Percentiles rank a stretch among this genome's conserved stretches.
Evolutionary conservation across 92 coral and sea anemone species (phyloP).

Genomic region (Palythoa grandis): DNA sequence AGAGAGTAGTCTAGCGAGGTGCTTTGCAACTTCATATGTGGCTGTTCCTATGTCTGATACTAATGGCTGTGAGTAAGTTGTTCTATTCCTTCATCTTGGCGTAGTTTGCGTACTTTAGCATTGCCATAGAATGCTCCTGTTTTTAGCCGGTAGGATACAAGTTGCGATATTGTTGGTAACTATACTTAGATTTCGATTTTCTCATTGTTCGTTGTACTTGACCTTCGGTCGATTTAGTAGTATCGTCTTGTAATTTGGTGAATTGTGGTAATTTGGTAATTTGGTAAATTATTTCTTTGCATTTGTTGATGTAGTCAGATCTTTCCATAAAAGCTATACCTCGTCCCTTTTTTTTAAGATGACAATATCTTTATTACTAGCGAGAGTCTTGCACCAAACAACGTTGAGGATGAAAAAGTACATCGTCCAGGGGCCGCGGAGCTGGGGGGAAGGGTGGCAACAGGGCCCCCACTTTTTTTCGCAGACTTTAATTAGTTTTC

Average conservation of each 20-base stretch:
- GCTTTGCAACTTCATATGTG: neutral
- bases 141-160: constrained; percentile 24
- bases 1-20: neutral
- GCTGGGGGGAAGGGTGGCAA: too few relatives aligned
- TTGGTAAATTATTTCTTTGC: neutral
- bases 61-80: neutral
- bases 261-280: neutral
- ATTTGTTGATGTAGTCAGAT: neutral
- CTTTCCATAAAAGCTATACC: neutral
- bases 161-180: neutral
- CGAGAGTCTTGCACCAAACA: neutral
- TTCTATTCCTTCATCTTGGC: neutral
- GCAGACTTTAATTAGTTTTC: too few relatives aligned
- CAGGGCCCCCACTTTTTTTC: too few relatives aligned
- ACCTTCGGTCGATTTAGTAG: neutral
- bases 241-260: neutral
- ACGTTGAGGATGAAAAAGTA: too few relatives aligned
- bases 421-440: too few relatives aligned
- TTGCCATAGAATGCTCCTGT: constrained; percentile 5
- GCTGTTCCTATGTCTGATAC: constrained; percentile 7
- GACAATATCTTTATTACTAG: neutral
- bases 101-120: neutral
- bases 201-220: constrained; percentile 6
- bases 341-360: neutral
- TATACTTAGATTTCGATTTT: neutral